Base-by-base conservation (phyloP, 1,140 invertebrate genomes). In the Drosophila nannoptera region DNA sequence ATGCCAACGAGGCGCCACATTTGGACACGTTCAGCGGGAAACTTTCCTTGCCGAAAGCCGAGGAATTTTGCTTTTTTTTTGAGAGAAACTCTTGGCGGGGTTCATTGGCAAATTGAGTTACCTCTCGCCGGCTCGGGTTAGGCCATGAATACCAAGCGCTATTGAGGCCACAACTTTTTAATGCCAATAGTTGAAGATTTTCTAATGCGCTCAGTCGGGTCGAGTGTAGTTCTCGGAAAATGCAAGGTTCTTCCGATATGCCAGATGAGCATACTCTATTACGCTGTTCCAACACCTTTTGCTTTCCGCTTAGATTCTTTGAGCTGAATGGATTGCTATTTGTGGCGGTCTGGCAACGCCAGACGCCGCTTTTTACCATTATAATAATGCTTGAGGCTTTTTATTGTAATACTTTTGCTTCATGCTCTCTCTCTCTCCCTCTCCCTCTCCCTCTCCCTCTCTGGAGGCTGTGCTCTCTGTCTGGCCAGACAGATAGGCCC, bases 1-100 rank as follows among this genome's bases (percentile, higher is more conserved):
- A 54, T 54, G 35, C 52, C 52, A 54, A 40, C 35, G 9, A 40
- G 33, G 35, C 35, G 52, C 9, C 33, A 54, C 14, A 52, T 52
- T 52, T 11, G 48, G 31, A 12, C 48, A 50, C 48, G 48, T 50
- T 35, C 12, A 5, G 29, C 48, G 9, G 31, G 3, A n/a, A 49
- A 12, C 6, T 32, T 49, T 12, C 2, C 11, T 0, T 7, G 16
- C n/a, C 42, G 42, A 4, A 12, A 16, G n/a, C 42, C 42, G 12
- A 16, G 8, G 7, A 22, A 22, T 22, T 22, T 22, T 22, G 22
- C 3, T 22, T 22, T 22, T 22, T 22, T n/a, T n/a, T n/a, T n/a
- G n/a, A n/a, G n/a, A n/a, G 22, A 22, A 22, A 22, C 22, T 22
- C 22, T 22, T 22, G 22, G 22, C 22, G 22, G 22, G 22, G 22